phyloP scores from a whole-genome alignment of 2,888 invertebrate genomes.

The Parnassius apollo region DNA sequence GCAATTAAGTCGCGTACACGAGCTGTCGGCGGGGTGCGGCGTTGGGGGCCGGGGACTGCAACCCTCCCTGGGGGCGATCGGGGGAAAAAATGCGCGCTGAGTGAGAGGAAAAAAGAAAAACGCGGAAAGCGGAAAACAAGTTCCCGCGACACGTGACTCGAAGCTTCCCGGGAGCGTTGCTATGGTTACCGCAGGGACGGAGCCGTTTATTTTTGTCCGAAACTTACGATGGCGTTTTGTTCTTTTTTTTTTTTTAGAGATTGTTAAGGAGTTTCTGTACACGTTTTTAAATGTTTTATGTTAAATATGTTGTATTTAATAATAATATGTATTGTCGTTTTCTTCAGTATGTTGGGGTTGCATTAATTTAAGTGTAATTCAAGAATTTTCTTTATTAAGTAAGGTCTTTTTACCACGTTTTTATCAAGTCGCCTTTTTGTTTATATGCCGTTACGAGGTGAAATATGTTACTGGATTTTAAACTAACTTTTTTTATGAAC shows the following conservation, averaged over 20 bases:
- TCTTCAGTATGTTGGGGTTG: too few species aligned
- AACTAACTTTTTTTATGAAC: too few species aligned
- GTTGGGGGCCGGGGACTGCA: conserved; percentile 34
- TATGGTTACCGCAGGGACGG: conserved; percentile 58
- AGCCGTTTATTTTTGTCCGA: conserved; percentile 37
- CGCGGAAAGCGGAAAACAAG: conserved; percentile 74
- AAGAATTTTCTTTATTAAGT: too few species aligned
- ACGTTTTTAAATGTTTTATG: conserved; percentile 12
- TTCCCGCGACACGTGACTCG: conserved; percentile 79
- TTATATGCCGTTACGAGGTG: too few species aligned
- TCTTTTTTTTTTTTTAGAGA: conserved; percentile 14
- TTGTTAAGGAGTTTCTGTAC: conserved; percentile 11
- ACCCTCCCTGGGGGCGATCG: conserved; percentile 35
- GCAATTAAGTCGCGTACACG: conserved; percentile 80
- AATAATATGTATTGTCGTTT: too few species aligned
- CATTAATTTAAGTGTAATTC: too few species aligned
- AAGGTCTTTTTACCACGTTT: too few species aligned
- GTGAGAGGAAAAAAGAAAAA: conserved; percentile 69
- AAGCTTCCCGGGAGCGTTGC: conserved; percentile 74
- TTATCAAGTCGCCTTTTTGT: too few species aligned
- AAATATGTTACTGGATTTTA: too few species aligned
- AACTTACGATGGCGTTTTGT: conserved; percentile 28
- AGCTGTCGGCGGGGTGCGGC: conserved; percentile 52
- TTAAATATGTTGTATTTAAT: background rate
- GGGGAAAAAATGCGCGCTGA: conserved; percentile 69